Conservation (phyloP, 2,888 invertebrate genomes). For the Ommatoiulus sabulosus region DNA sequence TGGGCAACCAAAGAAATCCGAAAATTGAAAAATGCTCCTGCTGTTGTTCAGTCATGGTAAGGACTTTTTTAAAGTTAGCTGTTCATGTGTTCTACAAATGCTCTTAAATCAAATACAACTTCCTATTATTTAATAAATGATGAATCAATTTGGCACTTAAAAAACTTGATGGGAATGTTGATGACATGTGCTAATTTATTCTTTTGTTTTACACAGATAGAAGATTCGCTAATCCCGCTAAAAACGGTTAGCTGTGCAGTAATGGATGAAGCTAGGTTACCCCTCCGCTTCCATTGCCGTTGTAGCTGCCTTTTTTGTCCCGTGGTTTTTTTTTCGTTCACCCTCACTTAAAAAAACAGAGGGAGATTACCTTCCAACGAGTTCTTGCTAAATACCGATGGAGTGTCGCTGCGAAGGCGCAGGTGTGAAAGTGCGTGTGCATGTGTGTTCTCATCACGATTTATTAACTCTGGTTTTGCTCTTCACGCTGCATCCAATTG, state of each 20-base stretch:
- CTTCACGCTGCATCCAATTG: constrained; percentile 23
- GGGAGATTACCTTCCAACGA: constrained; percentile 50
- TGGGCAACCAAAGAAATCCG: constrained; percentile 98
- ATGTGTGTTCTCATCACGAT: constrained; percentile 45
- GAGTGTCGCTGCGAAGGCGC: constrained; percentile 27
- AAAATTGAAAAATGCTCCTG: constrained; percentile 78
- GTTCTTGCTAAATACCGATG: constrained; percentile 38
- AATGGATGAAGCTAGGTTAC: neutral
- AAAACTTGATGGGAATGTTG: too few relatives aligned
- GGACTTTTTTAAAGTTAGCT: neutral
- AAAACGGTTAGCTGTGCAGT: neutral
- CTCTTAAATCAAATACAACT: too few relatives aligned
- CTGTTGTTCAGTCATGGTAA: constrained; percentile 59
- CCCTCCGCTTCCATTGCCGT: constrained; percentile 41
- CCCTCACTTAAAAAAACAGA: constrained; percentile 44
- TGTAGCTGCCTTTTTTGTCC: neutral
- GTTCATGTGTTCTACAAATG: too few relatives aligned
- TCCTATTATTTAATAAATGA: too few relatives aligned
- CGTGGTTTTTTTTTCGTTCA: constrained; percentile 20
- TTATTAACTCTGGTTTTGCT: constrained; percentile 49
- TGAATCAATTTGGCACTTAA: too few relatives aligned
- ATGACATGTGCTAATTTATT: neutral
- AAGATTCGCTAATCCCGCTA: neutral
- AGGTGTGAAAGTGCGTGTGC: constrained; percentile 47
- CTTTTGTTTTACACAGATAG: constrained; percentile 8